These are phyloP conservation scores for Reticulitermes speratus DNA, from an alignment of 1,140 invertebrate species.

Conservation along the genomic window DNA sequence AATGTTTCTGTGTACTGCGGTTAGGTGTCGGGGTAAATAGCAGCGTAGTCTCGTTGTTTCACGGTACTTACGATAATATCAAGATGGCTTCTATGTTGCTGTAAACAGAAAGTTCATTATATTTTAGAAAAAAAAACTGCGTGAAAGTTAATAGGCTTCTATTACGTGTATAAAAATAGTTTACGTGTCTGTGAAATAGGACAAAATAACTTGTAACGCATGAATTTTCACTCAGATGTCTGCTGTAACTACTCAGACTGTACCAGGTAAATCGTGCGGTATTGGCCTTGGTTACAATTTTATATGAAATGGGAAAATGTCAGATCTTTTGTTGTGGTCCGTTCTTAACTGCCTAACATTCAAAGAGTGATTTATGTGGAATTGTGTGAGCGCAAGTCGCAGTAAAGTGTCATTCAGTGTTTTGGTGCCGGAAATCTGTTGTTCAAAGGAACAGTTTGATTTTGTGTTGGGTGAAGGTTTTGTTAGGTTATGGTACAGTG, in stretches of 20 bases:
- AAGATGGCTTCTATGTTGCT: conserved; percentile 33
- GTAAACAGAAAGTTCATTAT: conserved; percentile 32
- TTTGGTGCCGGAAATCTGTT: neutral
- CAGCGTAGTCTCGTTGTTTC: neutral
- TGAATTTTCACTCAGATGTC: conserved; percentile 35
- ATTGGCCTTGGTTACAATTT: conserved; percentile 26
- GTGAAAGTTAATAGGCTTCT: neutral
- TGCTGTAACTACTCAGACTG: conserved; percentile 33
- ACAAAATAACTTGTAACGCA: conserved; percentile 30
- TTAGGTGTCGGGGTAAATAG: too few relatives aligned
- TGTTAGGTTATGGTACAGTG: neutral
- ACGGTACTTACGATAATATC: conserved; percentile 14
- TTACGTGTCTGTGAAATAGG: neutral
- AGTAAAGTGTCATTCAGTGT: neutral
- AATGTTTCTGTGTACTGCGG: too few relatives aligned
- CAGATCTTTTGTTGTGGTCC: neutral
- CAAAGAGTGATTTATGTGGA: neutral
- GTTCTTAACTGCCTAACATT: neutral
- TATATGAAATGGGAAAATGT: neutral
- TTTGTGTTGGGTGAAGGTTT: neutral
- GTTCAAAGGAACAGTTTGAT: neutral
- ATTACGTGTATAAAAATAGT: neutral
- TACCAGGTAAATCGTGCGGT: conserved; percentile 30
- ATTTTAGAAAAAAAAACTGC: conserved; percentile 19
- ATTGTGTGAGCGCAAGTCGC: neutral